Percentiles rank a stretch among this genome's conserved stretches.
phyloP scores from a whole-genome alignment of 1,140 invertebrate species.

The Pseudomyrmex cubaensis region DNA sequence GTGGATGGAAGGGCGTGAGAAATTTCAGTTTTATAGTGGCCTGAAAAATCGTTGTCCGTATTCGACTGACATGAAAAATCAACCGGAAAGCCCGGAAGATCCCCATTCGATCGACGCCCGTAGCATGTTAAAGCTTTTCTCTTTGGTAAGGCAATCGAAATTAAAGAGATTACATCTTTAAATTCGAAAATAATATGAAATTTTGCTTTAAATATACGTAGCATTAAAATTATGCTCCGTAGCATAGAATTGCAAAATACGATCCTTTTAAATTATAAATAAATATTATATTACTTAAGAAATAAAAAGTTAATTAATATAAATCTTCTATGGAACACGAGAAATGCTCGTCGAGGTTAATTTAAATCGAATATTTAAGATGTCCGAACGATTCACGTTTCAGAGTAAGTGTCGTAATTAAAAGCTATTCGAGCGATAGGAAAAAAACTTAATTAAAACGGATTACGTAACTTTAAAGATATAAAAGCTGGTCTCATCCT shows the following conservation, averaged over 20 bases:
- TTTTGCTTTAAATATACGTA: background rate
- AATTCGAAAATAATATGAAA: background rate
- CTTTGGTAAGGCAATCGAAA: conserved; percentile 1
- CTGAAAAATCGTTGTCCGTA: conserved; percentile 78
- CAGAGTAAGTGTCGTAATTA: conserved; percentile 12
- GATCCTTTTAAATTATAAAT: background rate
- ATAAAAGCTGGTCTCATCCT: conserved; percentile 7
- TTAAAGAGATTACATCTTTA: background rate
- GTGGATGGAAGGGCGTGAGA: conserved; percentile 71
- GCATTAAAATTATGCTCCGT: background rate
- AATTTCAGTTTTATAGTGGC: conserved; percentile 79
- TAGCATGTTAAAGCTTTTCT: conserved; percentile 3
- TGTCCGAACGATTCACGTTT: conserved; percentile 34
- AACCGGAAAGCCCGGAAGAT: conserved; percentile 69
- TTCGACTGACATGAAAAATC: conserved; percentile 78
- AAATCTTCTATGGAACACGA: background rate
- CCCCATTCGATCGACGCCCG: conserved; percentile 55
- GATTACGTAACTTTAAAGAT: conserved; percentile 25
- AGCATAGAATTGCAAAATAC: no score
- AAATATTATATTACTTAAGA: conserved; percentile 12
- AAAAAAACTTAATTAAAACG: conserved; percentile 39
- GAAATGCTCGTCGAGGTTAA: conserved; percentile 5
- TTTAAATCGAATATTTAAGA: conserved; percentile 24
- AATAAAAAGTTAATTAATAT: conserved; percentile 9
- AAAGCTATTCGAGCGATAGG: conserved; percentile 6